These are phyloP conservation scores for Vulpes ferrilata DNA, from an alignment of 2,113 vertebrate genomes.

Conservation along the genomic window DNA sequence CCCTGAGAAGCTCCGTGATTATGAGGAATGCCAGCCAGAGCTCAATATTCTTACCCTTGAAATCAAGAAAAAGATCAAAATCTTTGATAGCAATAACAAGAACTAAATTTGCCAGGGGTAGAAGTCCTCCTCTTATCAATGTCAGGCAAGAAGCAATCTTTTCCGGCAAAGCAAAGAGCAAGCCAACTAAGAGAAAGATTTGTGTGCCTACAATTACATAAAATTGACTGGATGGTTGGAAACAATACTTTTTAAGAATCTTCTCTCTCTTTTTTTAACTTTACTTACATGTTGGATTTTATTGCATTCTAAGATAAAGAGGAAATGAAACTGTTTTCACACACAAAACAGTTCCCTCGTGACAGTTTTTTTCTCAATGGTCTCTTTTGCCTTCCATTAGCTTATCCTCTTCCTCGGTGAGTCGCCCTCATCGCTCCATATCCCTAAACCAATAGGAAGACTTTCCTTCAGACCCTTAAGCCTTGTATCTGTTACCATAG, in stretches of 20 bases:
- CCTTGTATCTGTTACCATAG: conserved; percentile 79
- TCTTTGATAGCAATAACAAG: conserved; percentile 62
- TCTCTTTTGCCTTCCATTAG: conserved; percentile 23
- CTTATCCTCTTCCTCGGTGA: conserved; percentile 54
- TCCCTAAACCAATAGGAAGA: conserved; percentile 74
- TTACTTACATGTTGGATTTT: conserved; percentile 9
- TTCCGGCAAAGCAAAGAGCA: conserved; percentile 56
- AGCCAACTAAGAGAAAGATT: conserved; percentile 47
- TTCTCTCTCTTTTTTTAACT: not conserved
- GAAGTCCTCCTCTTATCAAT: conserved; percentile 55
- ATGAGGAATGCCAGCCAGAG: conserved; percentile 38
- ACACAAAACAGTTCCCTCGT: not conserved
- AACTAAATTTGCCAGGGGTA: conserved; percentile 62
- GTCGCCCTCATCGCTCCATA: conserved; percentile 42
- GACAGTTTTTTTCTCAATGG: conserved; percentile 31
- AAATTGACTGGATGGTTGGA: conserved; percentile 28
- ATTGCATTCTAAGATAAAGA: conserved; percentile 54
- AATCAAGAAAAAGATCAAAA: conserved; percentile 64
- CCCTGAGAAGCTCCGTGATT: conserved; percentile 46
- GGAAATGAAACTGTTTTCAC: conserved; percentile 52
- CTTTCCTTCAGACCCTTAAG: conserved; percentile 74
- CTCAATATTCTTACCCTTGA: conserved; percentile 61
- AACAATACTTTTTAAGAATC: conserved; percentile 29
- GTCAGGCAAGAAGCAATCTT: conserved; percentile 61
- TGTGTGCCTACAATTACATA: conserved; percentile 35